Conservation (phyloP, 2,113 vertebrate species). For the Laterallus jamaicensis region DNA sequence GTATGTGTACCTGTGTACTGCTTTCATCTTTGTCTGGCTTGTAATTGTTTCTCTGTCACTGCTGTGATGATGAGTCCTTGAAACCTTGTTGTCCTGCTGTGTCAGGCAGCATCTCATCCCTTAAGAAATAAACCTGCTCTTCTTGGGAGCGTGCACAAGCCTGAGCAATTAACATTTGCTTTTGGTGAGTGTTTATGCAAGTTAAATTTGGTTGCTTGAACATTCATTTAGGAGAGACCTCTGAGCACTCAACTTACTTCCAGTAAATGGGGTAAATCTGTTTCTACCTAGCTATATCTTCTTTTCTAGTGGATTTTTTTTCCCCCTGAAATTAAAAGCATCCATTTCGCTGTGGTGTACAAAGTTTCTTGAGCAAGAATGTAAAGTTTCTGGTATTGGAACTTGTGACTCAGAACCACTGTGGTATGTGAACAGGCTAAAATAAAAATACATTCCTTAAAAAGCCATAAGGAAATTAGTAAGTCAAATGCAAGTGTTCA, state of each 20-base stretch:
- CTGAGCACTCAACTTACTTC: not conserved
- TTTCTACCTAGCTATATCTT: not conserved
- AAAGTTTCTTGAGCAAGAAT: not conserved
- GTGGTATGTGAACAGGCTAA: not conserved
- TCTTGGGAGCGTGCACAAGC: not conserved
- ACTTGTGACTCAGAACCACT: not conserved
- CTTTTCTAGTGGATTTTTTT: not conserved
- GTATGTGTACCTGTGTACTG: rapidly evolving
- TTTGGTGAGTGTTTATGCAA: not conserved
- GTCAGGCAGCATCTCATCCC: not conserved
- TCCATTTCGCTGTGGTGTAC: not conserved
- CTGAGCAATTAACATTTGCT: not conserved
- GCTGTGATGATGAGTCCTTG: not conserved
- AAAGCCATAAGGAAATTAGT: not conserved
- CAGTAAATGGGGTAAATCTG: not conserved
- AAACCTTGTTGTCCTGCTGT: not conserved
- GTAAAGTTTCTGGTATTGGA: not conserved
- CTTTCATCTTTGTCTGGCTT: not conserved
- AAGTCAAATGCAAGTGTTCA: not conserved
- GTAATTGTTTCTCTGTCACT: not conserved
- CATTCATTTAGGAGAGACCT: not conserved
- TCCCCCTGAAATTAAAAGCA: not conserved
- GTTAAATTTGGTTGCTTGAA: not conserved
- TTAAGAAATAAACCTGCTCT: not conserved
- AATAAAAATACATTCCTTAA: not conserved